Evolutionary conservation across 2,797 vertebrate genomes (phyloP).

Genomic region (Trichosurus vulpecula): DNA sequence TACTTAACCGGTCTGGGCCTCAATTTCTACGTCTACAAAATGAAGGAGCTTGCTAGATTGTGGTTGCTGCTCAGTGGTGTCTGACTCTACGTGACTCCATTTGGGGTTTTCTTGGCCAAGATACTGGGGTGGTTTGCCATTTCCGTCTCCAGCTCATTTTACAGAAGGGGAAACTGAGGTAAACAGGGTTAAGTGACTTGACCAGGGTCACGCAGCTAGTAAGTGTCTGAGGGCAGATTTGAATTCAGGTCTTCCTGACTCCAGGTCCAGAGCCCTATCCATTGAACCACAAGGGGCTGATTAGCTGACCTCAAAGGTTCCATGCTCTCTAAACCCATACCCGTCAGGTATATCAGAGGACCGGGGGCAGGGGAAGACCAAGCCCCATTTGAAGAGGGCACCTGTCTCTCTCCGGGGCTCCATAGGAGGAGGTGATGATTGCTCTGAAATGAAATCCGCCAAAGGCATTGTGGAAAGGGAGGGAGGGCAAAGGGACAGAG

Average conservation of each 20-base stretch:
- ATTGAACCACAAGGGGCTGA: background rate
- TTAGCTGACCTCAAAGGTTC: background rate
- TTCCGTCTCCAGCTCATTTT: background rate
- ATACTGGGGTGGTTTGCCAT: no score
- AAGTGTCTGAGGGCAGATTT: background rate
- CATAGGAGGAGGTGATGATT: conserved; percentile 53
- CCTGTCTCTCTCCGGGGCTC: background rate
- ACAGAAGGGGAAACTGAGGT: background rate
- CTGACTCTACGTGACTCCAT: background rate
- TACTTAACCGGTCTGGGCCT: no score
- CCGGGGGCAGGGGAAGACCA: background rate
- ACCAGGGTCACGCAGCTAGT: background rate
- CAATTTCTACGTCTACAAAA: no score
- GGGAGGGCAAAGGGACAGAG: background rate
- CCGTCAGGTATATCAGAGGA: background rate
- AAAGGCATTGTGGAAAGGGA: conserved; percentile 48
- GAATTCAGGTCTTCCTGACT: background rate
- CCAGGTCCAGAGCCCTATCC: background rate
- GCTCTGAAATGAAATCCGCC: conserved; percentile 36
- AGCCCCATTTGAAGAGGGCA: conserved; percentile 51
- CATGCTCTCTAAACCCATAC: background rate
- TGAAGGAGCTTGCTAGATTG: no score
- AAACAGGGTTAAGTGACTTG: background rate
- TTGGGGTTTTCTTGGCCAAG: background rate
- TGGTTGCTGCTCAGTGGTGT: background rate